Evolutionary conservation across 1,140 invertebrate species (phyloP).

Genomic region (Amyelois transitella): DNA sequence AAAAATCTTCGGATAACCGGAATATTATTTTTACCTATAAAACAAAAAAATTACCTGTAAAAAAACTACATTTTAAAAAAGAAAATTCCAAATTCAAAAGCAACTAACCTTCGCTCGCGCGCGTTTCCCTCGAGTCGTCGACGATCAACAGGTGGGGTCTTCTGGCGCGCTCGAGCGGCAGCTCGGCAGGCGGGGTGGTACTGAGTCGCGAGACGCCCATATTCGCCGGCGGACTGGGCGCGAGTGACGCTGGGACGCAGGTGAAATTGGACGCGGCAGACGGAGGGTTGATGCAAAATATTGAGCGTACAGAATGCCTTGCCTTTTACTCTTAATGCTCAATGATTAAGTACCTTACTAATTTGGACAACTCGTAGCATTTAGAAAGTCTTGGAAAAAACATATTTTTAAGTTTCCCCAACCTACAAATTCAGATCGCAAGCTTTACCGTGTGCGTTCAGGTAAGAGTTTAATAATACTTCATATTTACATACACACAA

Average conservation of each 20-base stretch:
- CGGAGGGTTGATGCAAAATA: neutral
- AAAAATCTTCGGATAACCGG: too few species aligned
- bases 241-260: conserved; percentile 36
- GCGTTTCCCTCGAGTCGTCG: conserved; percentile 57
- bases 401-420: too few species aligned
- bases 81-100: conserved; percentile 7
- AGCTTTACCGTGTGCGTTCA: too few species aligned
- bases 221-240: conserved; percentile 53
- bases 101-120: conserved; percentile 55
- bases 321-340: neutral
- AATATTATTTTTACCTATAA: too few species aligned
- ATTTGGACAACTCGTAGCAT: too few species aligned
- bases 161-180: conserved; percentile 46
- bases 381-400: too few species aligned
- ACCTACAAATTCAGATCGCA: too few species aligned
- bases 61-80: neutral
- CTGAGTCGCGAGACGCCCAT: conserved; percentile 57
- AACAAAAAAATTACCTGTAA: too few species aligned
- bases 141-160: conserved; percentile 68
- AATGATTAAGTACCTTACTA: neutral
- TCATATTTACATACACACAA: too few species aligned
- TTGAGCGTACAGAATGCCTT: neutral
- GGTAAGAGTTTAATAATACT: too few species aligned
- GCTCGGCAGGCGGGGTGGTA: conserved; percentile 47
- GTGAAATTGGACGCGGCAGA: conserved; percentile 3